These are phyloP conservation scores for Sterrhoptilus dennistouni DNA, from an alignment of 2,113 vertebrate genomes.

Conservation along the genomic window DNA sequence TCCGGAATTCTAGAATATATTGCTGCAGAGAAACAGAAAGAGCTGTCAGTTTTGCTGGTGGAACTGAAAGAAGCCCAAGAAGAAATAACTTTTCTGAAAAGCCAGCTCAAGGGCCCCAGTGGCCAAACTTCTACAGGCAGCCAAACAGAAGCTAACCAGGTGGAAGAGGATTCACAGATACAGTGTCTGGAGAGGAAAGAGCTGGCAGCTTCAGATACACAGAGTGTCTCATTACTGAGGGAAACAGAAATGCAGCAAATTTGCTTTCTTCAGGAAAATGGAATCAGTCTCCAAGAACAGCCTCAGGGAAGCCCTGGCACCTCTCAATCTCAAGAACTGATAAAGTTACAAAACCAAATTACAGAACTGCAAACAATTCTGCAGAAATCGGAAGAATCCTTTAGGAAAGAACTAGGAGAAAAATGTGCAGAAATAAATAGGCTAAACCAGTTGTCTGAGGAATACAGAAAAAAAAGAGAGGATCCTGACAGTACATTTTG, in stretches of 20 bases:
- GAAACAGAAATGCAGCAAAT: constrained; percentile 1
- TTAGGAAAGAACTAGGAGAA: constrained; percentile 54
- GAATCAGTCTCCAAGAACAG: not conserved
- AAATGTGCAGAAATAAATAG: constrained; percentile 75
- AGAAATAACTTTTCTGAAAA: constrained; percentile 74
- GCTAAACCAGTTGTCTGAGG: constrained; percentile 71
- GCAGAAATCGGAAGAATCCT: constrained; percentile 57
- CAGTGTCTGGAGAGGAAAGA: not conserved
- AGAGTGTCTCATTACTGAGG: not conserved
- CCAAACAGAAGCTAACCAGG: not conserved
- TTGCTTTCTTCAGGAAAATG: not conserved
- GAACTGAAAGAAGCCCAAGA: constrained; percentile 78
- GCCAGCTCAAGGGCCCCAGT: constrained; percentile 49
- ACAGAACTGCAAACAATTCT: constrained; percentile 54
- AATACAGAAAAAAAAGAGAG: constrained; percentile 74
- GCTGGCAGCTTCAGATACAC: not conserved
- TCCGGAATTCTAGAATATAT: constrained; percentile 38
- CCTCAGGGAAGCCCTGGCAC: not conserved
- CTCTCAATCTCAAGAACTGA: constrained; percentile 39
- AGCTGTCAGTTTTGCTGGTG: constrained; percentile 72
- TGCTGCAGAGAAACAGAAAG: constrained; percentile 66
- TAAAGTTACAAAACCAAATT: constrained; percentile 45
- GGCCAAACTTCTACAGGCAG: not conserved
- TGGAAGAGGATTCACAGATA: not conserved
- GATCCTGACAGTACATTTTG: constrained; percentile 46